Evolutionary conservation across 1,140 invertebrate genomes (phyloP).

Genomic region (Pararge aegeria): DNA sequence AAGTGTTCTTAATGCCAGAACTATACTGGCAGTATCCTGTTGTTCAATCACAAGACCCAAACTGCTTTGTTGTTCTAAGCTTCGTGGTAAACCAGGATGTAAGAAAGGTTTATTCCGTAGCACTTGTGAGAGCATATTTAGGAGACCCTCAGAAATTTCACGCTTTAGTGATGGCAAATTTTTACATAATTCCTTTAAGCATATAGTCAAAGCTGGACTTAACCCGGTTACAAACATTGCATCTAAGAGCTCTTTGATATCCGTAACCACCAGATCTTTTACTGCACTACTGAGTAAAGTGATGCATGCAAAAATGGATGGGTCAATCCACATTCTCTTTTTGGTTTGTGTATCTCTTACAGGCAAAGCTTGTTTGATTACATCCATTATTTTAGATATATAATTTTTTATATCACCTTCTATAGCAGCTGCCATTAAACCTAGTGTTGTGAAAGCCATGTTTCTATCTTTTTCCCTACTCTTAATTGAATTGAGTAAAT

Average conservation of each 20-base stretch:
- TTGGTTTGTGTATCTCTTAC: conserved; percentile 87
- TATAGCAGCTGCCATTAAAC: conserved; percentile 94
- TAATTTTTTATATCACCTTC: conserved; percentile 90
- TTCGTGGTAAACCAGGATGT: conserved; percentile 88
- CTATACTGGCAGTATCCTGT: conserved; percentile 90
- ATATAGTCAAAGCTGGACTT: conserved; percentile 94
- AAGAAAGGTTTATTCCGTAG: conserved; percentile 93
- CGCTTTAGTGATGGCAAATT: conserved; percentile 93
- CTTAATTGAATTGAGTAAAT: conserved; percentile 87
- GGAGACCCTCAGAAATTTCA: conserved; percentile 94
- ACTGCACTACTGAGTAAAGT: conserved; percentile 94
- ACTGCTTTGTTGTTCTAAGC: conserved; percentile 73
- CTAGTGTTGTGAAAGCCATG: conserved; percentile 93
- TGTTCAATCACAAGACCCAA: conserved; percentile 73
- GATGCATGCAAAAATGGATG: conserved; percentile 96
- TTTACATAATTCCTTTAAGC: conserved; percentile 92
- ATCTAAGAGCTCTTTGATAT: conserved; percentile 93
- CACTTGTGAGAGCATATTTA: conserved; percentile 93
- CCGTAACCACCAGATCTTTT: conserved; percentile 85
- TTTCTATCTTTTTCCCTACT: conserved; percentile 91
- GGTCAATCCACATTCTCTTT: conserved; percentile 88
- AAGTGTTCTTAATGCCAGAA: conserved; percentile 95
- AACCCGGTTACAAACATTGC: conserved; percentile 95
- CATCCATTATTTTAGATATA: conserved; percentile 92
- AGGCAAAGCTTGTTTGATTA: conserved; percentile 90